Base-by-base conservation (phyloP, 1,140 invertebrate genomes). In the Campoletis sonorensis region DNA sequence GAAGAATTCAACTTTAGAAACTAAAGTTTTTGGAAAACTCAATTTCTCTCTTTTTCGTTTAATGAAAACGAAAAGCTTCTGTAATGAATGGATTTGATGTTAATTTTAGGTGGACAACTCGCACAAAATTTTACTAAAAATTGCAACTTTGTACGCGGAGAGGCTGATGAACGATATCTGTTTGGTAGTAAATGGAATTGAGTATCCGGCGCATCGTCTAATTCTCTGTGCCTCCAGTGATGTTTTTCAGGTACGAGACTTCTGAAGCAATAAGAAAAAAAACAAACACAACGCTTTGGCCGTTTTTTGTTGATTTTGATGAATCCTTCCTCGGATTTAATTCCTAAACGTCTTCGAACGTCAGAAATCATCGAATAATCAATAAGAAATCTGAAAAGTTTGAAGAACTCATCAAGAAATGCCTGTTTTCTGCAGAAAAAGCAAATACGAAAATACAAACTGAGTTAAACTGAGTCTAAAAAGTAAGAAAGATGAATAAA, bases 211-310 rank as follows among this genome's bases (percentile, higher is more conserved):
- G 27, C 98, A 99, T 92, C 94, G 97, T 77, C 94, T 99, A 10
- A 98, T 99, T 87, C 93, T 99, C 1, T 98, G 97, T 94, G 97
- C 97, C 82, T 98, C 96, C 82, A 98, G 97, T 91, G 97, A 98
- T 93, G 98, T 99, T 23, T 98, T 99, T 91, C 97, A 98, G 93
- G 96, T 97, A 92, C 86, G 81, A 80, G 27, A 79, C 54, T 80
- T 49, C 49, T 49, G 4, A 11, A 37, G 13, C n/a, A 26, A 23
- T 13, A 13, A 54, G 18, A 68, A 72, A 79, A 79, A 64, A 45
- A 75, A 49, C 70, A 78, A 33, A 70, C 40, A 68, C 2, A 68
- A 51, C 45, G 54, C 3, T 33, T 7, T 33, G 30, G 7, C 2
- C 7, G n/a, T 33, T 33, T 4, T 4, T 33, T 33, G 30, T 33